phyloP scores from a whole-genome alignment of 2,888 invertebrate genomes.

The Heterodera filipjevi region DNA sequence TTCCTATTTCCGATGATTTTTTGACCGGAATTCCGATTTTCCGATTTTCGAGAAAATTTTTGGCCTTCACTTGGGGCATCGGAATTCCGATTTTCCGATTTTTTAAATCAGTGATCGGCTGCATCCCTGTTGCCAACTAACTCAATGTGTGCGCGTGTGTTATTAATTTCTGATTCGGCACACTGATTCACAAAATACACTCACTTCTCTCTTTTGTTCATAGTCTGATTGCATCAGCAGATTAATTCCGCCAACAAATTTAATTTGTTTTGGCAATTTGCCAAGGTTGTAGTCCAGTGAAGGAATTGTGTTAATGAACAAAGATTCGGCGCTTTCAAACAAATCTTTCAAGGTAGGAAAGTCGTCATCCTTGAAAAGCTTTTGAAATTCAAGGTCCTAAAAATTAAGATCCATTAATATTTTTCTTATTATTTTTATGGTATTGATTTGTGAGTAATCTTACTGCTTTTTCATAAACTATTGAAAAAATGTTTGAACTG shows the following conservation, averaged over 20 bases:
- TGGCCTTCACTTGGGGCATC: too few relatives aligned
- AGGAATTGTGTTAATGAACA: background rate
- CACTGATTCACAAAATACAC: background rate
- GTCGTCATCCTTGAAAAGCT: background rate
- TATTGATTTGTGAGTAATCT: background rate
- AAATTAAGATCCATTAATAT: background rate
- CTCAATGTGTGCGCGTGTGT: too few relatives aligned
- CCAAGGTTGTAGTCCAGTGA: background rate
- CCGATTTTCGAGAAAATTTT: too few relatives aligned
- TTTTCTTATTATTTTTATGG: background rate
- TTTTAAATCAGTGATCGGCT: too few relatives aligned
- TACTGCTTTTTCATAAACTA: background rate
- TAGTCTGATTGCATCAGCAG: background rate
- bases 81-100: too few relatives aligned
- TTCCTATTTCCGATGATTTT: too few relatives aligned
- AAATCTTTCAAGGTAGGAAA: background rate
- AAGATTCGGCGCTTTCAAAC: background rate
- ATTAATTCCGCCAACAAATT: background rate
- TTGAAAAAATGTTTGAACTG: background rate
- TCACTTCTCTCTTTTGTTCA: background rate
- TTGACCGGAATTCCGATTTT: too few relatives aligned
- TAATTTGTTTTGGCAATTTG: background rate
- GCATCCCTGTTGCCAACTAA: too few relatives aligned
- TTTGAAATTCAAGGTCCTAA: background rate
- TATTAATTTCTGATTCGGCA: too few relatives aligned